Evolutionary conservation across 2,113 vertebrate species (phyloP).

Genomic region (Rousettus leschenaultii): DNA sequence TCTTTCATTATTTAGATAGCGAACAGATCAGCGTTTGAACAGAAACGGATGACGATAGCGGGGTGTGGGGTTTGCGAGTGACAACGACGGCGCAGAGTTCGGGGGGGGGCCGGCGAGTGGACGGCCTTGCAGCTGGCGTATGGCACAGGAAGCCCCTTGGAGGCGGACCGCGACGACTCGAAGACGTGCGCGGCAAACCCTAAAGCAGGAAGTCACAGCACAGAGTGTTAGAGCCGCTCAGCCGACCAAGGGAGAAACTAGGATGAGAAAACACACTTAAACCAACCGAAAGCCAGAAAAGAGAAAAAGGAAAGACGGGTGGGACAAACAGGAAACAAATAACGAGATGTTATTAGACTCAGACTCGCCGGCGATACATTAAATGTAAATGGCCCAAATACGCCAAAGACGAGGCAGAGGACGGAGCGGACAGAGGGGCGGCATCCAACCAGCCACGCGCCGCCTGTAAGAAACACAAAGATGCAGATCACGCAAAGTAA

Average conservation of each 20-base stretch:
- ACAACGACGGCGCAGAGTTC: too few species aligned
- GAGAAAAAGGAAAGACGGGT: not conserved
- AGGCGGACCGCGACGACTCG: too few species aligned
- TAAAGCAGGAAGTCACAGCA: too few species aligned
- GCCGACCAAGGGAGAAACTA: not conserved
- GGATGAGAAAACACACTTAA: not conserved
- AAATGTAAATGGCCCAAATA: not conserved
- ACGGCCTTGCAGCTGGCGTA: accelerated
- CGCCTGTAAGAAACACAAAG: not conserved
- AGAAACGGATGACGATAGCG: too few species aligned
- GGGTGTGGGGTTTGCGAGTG: not conserved
- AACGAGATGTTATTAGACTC: not conserved
- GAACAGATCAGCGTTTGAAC: not conserved
- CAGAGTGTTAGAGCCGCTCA: not conserved
- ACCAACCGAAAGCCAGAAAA: not conserved
- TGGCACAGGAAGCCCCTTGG: too few species aligned
- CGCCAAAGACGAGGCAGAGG: not conserved
- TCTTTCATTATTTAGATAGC: not conserved
- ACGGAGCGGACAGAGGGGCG: not conserved
- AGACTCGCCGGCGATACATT: not conserved
- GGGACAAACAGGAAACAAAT: not conserved
- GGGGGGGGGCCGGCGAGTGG: not conserved
- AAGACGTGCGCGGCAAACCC: too few species aligned
- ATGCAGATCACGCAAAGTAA: too few species aligned
- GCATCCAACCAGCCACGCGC: not conserved